Conservation (phyloP, 1,140 invertebrate species). For the Bathynomus jamesi region DNA sequence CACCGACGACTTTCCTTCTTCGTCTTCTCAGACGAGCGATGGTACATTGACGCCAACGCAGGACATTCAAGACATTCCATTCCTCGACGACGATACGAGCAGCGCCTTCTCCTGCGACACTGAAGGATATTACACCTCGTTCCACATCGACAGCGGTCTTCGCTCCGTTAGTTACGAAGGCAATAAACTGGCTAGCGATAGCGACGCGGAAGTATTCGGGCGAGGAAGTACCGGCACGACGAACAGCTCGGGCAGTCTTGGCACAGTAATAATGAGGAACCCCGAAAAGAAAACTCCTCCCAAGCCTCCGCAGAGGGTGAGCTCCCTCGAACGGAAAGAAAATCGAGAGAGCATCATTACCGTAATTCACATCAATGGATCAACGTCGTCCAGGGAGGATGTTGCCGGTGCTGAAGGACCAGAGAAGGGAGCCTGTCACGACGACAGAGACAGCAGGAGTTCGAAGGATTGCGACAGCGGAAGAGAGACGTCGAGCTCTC, state of each 20-base stretch:
- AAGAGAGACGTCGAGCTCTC: slow-evolving; percentile 69
- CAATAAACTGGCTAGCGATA: slow-evolving; percentile 19
- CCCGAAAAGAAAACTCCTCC: slow-evolving; percentile 35
- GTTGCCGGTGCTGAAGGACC: slow-evolving; percentile 56
- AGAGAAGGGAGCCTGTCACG: no score
- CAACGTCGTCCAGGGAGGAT: slow-evolving; percentile 42
- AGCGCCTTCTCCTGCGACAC: slow-evolving; percentile 92
- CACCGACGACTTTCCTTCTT: slow-evolving; percentile 61
- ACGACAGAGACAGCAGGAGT: slow-evolving; percentile 48
- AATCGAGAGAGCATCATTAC: slow-evolving; percentile 39
- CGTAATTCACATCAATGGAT: slow-evolving; percentile 38
- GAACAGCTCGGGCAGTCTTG: slow-evolving; percentile 64
- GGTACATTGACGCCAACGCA: slow-evolving; percentile 75
- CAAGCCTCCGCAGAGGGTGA: slow-evolving; percentile 38
- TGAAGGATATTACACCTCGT: slow-evolving; percentile 94
- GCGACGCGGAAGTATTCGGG: slow-evolving; percentile 44
- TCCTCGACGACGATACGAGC: slow-evolving; percentile 77
- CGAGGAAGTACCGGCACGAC: slow-evolving; percentile 80
- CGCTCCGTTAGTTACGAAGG: slow-evolving; percentile 46
- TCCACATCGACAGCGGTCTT: slow-evolving; percentile 89
- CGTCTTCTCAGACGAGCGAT: slow-evolving; percentile 69
- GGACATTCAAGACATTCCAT: slow-evolving; percentile 50
- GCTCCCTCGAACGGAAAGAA: slow-evolving; percentile 38
- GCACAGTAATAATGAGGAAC: slow-evolving; percentile 56
- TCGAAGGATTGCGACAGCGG: slow-evolving; percentile 64